Evolutionary conservation across 2,113 vertebrate genomes (phyloP), one percentile per base, ranked within the genome.

Genomic region (Dryoscopus gambensis): DNA sequence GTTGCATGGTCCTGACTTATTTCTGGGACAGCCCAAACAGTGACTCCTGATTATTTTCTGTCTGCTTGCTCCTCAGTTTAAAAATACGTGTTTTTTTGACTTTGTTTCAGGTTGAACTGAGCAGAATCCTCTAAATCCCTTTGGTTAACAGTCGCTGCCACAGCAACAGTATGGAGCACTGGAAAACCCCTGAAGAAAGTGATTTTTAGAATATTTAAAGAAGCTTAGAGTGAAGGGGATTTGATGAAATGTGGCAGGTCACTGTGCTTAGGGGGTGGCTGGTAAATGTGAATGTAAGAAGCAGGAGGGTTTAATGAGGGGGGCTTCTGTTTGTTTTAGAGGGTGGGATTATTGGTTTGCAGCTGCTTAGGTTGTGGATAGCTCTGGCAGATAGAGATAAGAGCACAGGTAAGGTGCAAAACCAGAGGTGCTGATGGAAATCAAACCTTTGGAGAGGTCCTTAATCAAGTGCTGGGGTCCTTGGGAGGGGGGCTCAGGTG

Each of bases 371-470:
- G 22, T 20, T 20, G n/a, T 13, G 7, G 46, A 6, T 27, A 49
- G 6, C n/a, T 69, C 28, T 57, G 56, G 19, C 0, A 5, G 49
- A 9, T 1, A 37, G 18, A n/a, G 25, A 23, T 0, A 6, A 46
- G 14, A 59, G 24, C 49, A 67, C 13, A 49, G 52, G 33, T 4
- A 13, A 73, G 13, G 17, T 17, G 8, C 11, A 70, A 63, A 83
- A 16, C 18, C 35, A 63, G 64, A 74, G 15, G 8, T 65, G 60
- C 33, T 71, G 50, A 21, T 44, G 28, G 62, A 69, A 71, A 57
- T 8, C 16, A 63, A 52, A 55, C 21, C 23, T 67, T 53, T 39
- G 55, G 37, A 55, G 28, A 83, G 50, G 16, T 28, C 17, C 50
- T 82, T 28, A 13, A 8, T 30, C 16, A 3, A 40, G 55, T 11